Evolutionary conservation across 2,113 vertebrate genomes (phyloP).

Genomic region (Mionectes macconnelli): DNA sequence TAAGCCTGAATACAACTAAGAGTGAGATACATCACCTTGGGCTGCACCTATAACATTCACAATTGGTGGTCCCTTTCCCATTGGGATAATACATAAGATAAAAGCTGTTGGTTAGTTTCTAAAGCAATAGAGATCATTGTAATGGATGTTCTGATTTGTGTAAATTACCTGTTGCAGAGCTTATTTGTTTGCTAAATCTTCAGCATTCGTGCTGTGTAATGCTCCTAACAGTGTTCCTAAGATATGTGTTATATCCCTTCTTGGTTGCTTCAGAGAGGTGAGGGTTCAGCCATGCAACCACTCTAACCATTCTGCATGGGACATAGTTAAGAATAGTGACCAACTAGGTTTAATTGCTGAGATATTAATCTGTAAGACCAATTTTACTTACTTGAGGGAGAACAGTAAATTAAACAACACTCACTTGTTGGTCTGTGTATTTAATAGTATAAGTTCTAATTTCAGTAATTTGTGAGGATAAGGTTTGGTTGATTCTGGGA

Average conservation of each 20-base stretch:
- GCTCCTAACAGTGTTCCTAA: not conserved
- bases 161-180: not conserved
- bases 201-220: not conserved
- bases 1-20: not conserved
- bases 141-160: not conserved
- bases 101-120: not conserved
- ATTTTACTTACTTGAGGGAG: not conserved
- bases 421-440: not conserved
- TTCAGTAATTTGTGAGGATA: not conserved
- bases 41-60: accelerated
- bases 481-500: not conserved
- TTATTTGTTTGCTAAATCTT: not conserved
- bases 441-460: not conserved
- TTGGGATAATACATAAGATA: not conserved
- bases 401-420: not conserved
- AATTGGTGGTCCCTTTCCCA: not conserved
- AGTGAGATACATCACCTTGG: not conserved
- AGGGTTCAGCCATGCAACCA: not conserved
- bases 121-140: not conserved
- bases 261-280: not conserved
- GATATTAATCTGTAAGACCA: not conserved
- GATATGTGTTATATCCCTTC: not conserved
- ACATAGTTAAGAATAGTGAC: not conserved
- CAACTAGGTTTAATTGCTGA: not conserved
- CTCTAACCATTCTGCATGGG: too few species aligned